Evolutionary conservation across 2,888 invertebrate genomes (phyloP).

Genomic region (Xiphydria camelus): DNA sequence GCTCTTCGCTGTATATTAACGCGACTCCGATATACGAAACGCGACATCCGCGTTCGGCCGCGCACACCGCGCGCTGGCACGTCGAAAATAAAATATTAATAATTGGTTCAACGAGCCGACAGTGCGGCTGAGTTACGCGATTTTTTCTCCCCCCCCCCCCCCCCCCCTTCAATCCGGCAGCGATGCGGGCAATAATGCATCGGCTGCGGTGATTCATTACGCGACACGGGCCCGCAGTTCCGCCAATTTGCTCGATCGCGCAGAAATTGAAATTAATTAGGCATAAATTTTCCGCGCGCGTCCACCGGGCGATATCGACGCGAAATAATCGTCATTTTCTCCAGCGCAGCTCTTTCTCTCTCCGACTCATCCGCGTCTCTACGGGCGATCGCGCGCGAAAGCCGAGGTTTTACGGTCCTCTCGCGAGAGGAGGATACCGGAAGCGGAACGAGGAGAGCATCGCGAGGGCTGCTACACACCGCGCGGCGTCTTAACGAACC

Average conservation of each 20-base stretch:
- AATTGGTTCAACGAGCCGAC: conserved; percentile 23
- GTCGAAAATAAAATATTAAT: conserved; percentile 34
- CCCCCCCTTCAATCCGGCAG: background rate
- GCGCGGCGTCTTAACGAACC: conserved; percentile 9
- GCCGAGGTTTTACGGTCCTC: background rate
- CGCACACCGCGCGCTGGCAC: too few relatives aligned
- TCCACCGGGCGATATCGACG: background rate
- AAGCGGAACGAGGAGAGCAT: too few relatives aligned
- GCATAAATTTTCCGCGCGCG: conserved; percentile 12
- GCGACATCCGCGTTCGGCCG: too few relatives aligned
- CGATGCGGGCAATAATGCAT: conserved; percentile 1
- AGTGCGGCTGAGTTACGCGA: conserved; percentile 4
- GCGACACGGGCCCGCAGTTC: background rate
- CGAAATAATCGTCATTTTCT: too few relatives aligned
- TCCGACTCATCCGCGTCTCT: background rate
- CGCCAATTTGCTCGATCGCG: background rate
- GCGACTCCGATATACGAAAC: too few relatives aligned
- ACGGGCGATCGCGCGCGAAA: background rate
- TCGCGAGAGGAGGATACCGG: background rate
- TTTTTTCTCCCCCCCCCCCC: background rate
- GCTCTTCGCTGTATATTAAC: too few relatives aligned
- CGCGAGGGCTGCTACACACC: too few relatives aligned
- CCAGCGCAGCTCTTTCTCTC: background rate
- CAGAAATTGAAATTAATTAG: background rate
- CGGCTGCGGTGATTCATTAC: background rate